Evolutionary conservation across 2,888 invertebrate genomes (phyloP), one percentile per base, ranked within the genome.

Genomic region (Scaptodrosophila latifasciaeformis): DNA sequence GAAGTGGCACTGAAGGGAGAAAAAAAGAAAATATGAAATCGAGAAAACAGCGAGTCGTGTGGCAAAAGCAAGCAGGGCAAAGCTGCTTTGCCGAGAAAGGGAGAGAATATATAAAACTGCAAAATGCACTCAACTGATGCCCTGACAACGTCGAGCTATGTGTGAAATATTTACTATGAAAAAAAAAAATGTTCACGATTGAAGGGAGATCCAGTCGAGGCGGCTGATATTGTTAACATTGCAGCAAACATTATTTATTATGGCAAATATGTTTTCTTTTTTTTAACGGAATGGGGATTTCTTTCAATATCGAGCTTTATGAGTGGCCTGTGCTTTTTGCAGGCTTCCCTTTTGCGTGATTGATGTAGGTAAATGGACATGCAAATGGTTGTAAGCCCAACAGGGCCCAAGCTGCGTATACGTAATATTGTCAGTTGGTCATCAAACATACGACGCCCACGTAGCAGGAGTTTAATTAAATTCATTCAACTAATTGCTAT

Each of bases 401-500:
- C 60, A 71, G 46, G 21, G 52, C 17, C 12, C 2, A 37, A 5
- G 37, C 18, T 18, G 37, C 68, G 64, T 53, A 64, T 60, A 30
- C 60, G 56, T 60, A 67, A 67, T 53, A 19, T 37, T n/a, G n/a
- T n/a, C n/a, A n/a, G n/a, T n/a, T n/a, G n/a, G n/a, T n/a, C n/a
- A n/a, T n/a, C n/a, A n/a, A n/a, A n/a, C n/a, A n/a, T n/a, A n/a
- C n/a, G n/a, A n/a, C n/a, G n/a, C n/a, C n/a, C n/a, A 53, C 54
- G 50, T 69, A 48, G 47, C 54, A 50, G 50, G 69, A 68, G n/a
- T n/a, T 75, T 78, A 78, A 72, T 76, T 58, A 53, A 59, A 57
- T 64, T 69, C 58, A 79, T 72, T 79, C 71, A 71, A 62, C 77
- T 79, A 72, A 79, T 79, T 67, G 69, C 56, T 54, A 56, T 62